Percentiles rank a stretch among this genome's conserved stretches.
Conservation (phyloP, 2,797 vertebrate species). For the Luscinia luscinia region DNA sequence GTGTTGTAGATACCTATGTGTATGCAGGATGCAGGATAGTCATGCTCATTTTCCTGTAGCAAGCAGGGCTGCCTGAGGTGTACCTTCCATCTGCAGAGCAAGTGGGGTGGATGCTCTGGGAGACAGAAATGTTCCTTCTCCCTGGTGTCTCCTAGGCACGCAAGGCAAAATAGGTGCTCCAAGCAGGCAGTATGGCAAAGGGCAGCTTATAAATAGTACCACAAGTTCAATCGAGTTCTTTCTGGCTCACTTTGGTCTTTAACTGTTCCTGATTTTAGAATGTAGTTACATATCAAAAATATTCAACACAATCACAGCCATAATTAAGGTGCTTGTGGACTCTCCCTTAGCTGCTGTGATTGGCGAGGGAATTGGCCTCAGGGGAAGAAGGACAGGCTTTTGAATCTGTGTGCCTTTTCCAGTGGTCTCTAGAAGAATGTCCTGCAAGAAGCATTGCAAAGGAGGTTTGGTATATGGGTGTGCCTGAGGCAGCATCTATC, state of each 20-base stretch:
- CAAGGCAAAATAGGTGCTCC: background rate
- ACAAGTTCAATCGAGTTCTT: background rate
- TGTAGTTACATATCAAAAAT: background rate
- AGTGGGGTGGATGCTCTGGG: background rate
- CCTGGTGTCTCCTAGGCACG: background rate
- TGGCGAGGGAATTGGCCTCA: background rate
- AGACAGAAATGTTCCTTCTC: background rate
- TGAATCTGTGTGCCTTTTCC: background rate
- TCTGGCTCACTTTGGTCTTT: background rate
- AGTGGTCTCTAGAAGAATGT: background rate
- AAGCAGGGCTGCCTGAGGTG: background rate
- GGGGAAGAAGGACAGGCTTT: background rate
- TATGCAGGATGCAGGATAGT: background rate
- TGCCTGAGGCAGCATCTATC: background rate
- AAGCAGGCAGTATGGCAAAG: background rate
- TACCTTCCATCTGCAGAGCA: background rate
- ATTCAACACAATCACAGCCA: background rate
- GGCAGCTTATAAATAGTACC: background rate
- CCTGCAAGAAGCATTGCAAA: background rate
- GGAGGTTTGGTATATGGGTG: background rate
- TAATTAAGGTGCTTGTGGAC: background rate
- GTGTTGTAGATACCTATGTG: background rate
- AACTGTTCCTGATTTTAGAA: background rate
- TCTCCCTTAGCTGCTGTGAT: background rate
- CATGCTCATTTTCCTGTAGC: background rate